Percentiles rank a stretch among this genome's conserved stretches.
Conservation (phyloP, 2,888 invertebrate genomes). For the Nomada fabriciana region DNA sequence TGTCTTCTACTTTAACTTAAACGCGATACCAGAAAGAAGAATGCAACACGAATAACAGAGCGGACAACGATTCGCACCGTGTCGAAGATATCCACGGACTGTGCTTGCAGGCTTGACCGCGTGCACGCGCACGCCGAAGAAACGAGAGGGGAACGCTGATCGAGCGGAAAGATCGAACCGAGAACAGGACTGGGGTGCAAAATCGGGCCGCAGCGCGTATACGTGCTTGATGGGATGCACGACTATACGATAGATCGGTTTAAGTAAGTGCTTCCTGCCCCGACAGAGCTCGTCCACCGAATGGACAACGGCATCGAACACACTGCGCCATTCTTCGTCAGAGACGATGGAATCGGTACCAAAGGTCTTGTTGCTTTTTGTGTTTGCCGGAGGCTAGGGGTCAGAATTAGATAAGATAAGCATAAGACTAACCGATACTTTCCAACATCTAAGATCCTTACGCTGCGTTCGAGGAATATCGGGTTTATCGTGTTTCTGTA, state of each 20-base stretch:
- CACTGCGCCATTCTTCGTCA: constrained; percentile 21
- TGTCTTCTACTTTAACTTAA: too few relatives aligned
- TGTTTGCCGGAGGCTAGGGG: constrained; percentile 72
- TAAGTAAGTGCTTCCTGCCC: constrained; percentile 82
- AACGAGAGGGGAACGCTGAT: constrained; percentile 34
- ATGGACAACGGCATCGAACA: constrained; percentile 67
- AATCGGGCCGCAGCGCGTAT: constrained; percentile 54
- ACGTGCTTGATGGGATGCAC: constrained; percentile 69
- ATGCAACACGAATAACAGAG: too few relatives aligned
- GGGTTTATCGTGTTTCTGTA: neutral
- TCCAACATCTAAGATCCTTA: constrained; percentile 21
- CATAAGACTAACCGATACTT: constrained; percentile 24
- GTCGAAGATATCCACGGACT: neutral
- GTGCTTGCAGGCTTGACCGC: neutral
- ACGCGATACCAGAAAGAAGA: too few relatives aligned
- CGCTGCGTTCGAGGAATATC: constrained; percentile 5
- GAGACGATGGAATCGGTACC: constrained; percentile 60
- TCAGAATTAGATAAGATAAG: constrained; percentile 76
- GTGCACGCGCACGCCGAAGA: neutral
- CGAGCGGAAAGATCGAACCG: constrained; percentile 56
- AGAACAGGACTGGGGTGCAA: constrained; percentile 62
- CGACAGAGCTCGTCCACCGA: constrained; percentile 73
- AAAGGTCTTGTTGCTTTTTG: constrained; percentile 74
- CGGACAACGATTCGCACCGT: too few relatives aligned
- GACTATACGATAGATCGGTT: constrained; percentile 65